Conservation (phyloP, 2,888 invertebrate species). For the Mamestra brassicae region DNA sequence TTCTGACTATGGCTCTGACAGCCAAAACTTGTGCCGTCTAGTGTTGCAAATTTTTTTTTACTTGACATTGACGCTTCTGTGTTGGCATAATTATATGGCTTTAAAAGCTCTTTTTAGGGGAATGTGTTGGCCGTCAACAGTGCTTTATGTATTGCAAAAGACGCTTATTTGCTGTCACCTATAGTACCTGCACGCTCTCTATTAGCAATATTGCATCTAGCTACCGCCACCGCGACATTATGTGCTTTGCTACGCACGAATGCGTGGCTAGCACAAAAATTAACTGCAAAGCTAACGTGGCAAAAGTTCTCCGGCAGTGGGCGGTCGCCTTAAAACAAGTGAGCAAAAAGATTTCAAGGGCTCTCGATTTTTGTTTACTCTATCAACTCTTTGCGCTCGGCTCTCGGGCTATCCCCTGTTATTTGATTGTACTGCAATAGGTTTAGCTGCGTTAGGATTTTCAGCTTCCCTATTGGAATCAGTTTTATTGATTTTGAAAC, state of each 20-base stretch:
- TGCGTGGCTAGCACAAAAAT: background rate
- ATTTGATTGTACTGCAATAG: slow-evolving; percentile 47
- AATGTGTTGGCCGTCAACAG: too few species aligned
- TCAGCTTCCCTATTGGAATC: slow-evolving; percentile 20
- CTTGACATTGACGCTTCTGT: background rate
- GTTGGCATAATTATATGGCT: too few species aligned
- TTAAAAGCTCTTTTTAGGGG: too few species aligned
- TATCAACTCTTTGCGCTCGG: slow-evolving; percentile 33
- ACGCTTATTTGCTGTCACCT: background rate
- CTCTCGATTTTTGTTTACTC: slow-evolving; percentile 46
- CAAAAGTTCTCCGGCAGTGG: background rate
- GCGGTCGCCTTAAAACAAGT: slow-evolving; percentile 14
- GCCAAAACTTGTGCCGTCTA: background rate
- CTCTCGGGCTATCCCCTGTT: slow-evolving; percentile 34
- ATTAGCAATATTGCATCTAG: background rate
- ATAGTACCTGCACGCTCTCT: background rate
- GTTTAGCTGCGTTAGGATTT: slow-evolving; percentile 37
- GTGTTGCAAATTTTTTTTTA: too few species aligned
- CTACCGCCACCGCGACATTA: background rate
- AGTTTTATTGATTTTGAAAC: background rate
- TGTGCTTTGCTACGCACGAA: background rate
- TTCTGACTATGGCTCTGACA: background rate
- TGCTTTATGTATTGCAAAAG: too few species aligned
- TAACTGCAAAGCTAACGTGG: background rate
- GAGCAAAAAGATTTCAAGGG: slow-evolving; percentile 36